Evolutionary conservation across 2,888 invertebrate genomes (phyloP).

Genomic region (Pedicia rivosa): DNA sequence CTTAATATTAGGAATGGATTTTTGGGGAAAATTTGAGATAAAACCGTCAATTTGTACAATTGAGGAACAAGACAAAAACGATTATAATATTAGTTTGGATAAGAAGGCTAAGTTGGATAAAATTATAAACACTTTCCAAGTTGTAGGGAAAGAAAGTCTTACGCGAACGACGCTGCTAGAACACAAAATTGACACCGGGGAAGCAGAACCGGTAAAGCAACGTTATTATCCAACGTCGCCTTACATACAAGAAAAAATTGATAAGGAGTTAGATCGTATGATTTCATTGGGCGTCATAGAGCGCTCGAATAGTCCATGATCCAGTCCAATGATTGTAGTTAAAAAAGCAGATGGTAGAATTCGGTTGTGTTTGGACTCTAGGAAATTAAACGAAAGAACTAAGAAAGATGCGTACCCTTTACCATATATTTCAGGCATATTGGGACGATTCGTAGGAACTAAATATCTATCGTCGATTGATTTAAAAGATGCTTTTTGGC

Average conservation of each 20-base stretch:
- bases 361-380: slow-evolving; percentile 17
- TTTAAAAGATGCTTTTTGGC: slow-evolving; percentile 13
- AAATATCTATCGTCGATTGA: slow-evolving; percentile 16
- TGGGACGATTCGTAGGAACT: slow-evolving; percentile 16
- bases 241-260: slow-evolving; percentile 11
- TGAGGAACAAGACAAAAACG: too few relatives aligned
- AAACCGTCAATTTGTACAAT: too few relatives aligned
- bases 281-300: slow-evolving; percentile 17
- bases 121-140: background rate
- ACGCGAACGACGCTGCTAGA: slow-evolving; percentile 10
- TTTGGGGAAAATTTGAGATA: too few relatives aligned
- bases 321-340: slow-evolving; percentile 17
- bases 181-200: slow-evolving; percentile 12
- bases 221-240: slow-evolving; percentile 13
- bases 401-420: slow-evolving; percentile 16
- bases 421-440: slow-evolving; percentile 13
- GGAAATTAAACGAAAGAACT: slow-evolving; percentile 17
- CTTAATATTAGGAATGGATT: too few relatives aligned
- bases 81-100: too few relatives aligned
- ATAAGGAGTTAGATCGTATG: slow-evolving; percentile 19
- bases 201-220: slow-evolving; percentile 10
- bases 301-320: slow-evolving; percentile 17
- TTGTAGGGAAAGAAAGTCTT: background rate
- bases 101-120: too few relatives aligned
- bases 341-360: slow-evolving; percentile 14